phyloP scores from a whole-genome alignment of 1,140 invertebrate genomes.

The Eufriesea mexicana region DNA sequence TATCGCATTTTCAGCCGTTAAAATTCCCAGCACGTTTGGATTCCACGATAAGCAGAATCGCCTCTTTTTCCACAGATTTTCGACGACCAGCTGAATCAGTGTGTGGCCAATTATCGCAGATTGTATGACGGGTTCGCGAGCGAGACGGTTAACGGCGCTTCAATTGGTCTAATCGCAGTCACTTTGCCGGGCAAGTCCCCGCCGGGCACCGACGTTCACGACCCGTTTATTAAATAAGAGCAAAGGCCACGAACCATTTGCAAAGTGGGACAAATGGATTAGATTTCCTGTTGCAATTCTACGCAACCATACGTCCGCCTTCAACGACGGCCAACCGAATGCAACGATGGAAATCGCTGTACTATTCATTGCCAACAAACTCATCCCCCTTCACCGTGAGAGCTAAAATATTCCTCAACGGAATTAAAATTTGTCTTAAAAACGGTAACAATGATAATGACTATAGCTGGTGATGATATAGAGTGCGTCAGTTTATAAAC shows the following conservation, averaged over 20 bases:
- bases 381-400: background rate
- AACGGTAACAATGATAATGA: too few species aligned
- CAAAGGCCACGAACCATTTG: slow-evolving; percentile 63
- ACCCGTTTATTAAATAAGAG: slow-evolving; percentile 67
- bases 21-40: background rate
- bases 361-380: background rate
- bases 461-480: too few species aligned
- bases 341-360: slow-evolving; percentile 39
- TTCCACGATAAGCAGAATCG: too few species aligned
- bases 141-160: slow-evolving; percentile 38
- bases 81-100: slow-evolving; percentile 27
- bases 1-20: background rate
- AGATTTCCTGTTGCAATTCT: slow-evolving; percentile 55
- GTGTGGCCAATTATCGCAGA: slow-evolving; percentile 35
- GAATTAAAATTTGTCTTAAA: too few species aligned
- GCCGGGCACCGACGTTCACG: slow-evolving; percentile 51
- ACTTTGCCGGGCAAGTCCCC: slow-evolving; percentile 47
- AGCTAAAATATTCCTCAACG: background rate
- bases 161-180: slow-evolving; percentile 59
- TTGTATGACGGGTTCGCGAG: slow-evolving; percentile 47
- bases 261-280: slow-evolving; percentile 60
- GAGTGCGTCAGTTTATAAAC: too few species aligned
- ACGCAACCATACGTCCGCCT: slow-evolving; percentile 33
- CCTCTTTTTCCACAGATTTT: background rate
- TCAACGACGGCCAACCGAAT: slow-evolving; percentile 24